These are phyloP conservation scores for Oryctes rhinoceros DNA, from an alignment of 1,140 invertebrate species.

Conservation along the genomic window DNA sequence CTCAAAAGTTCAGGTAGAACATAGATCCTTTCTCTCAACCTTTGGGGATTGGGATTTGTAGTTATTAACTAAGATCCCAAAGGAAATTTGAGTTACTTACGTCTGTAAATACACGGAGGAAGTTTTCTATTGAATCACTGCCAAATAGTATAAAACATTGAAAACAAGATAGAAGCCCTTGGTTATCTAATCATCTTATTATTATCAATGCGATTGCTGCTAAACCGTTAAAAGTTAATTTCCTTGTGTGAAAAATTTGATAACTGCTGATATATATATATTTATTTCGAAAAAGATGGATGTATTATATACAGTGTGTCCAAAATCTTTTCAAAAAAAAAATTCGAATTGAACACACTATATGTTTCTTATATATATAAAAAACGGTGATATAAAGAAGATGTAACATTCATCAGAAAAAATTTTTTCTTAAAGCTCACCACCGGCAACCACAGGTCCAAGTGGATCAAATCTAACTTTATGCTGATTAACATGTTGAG, in stretches of 20 bases:
- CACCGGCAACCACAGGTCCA: slow-evolving; percentile 71
- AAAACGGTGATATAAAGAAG: slow-evolving; percentile 31
- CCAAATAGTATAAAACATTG: too few relatives aligned
- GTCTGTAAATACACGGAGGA: too few relatives aligned
- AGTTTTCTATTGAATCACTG: too few relatives aligned
- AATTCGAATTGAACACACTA: too few relatives aligned
- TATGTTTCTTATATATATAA: too few relatives aligned
- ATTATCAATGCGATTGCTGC: neutral
- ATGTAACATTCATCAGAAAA: neutral
- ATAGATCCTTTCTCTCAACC: too few relatives aligned
- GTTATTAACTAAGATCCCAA: too few relatives aligned
- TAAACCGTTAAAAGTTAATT: neutral
- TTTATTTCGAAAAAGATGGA: neutral
- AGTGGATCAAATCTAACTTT: slow-evolving; percentile 77
- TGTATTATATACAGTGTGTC: slow-evolving; percentile 2
- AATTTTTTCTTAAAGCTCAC: slow-evolving; percentile 57
- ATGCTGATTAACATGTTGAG: slow-evolving; percentile 75
- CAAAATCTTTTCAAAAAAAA: neutral
- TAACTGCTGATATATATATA: neutral
- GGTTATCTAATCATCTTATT: neutral
- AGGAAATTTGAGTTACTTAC: too few relatives aligned
- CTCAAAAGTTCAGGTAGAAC: neutral
- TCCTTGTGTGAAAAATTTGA: neutral
- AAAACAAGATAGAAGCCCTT: too few relatives aligned
- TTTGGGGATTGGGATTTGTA: too few relatives aligned